Conservation (phyloP, 2,888 invertebrate genomes). For the Philaethria dido region DNA sequence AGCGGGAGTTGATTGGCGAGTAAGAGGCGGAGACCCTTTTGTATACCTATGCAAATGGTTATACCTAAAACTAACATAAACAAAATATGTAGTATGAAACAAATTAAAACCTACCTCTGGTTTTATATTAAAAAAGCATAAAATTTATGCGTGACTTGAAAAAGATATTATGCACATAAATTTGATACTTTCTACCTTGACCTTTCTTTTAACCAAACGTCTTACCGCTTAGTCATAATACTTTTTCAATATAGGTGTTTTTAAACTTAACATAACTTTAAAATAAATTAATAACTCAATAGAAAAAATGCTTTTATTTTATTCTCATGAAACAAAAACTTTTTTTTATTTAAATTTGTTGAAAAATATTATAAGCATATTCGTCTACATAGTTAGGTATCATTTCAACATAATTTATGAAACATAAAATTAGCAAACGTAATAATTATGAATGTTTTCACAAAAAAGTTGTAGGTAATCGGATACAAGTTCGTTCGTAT, state of each 20-base stretch:
- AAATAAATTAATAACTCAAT: not conserved
- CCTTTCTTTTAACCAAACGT: not conserved
- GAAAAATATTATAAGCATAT: no score
- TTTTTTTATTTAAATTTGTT: no score
- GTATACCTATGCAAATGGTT: no score
- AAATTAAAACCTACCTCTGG: not conserved
- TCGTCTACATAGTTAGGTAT: not conserved
- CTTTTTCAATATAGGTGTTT: not conserved
- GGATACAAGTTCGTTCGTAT: constrained; percentile 12
- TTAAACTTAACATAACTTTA: not conserved
- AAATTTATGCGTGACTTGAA: not conserved
- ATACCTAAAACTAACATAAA: no score
- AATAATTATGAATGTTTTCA: not conserved
- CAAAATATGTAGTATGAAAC: no score
- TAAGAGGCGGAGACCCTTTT: no score
- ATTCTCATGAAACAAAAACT: no score
- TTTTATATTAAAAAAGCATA: not conserved
- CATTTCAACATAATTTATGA: not conserved
- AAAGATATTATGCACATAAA: not conserved
- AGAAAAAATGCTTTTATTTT: no score
- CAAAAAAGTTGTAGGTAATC: constrained; percentile 3
- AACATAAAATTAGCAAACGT: not conserved
- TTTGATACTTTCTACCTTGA: constrained; percentile 10
- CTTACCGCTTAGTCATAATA: not conserved
- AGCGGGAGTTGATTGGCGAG: no score